phyloP scores from a whole-genome alignment of 1,140 invertebrate genomes.

The Mylabris phalerata region DNA sequence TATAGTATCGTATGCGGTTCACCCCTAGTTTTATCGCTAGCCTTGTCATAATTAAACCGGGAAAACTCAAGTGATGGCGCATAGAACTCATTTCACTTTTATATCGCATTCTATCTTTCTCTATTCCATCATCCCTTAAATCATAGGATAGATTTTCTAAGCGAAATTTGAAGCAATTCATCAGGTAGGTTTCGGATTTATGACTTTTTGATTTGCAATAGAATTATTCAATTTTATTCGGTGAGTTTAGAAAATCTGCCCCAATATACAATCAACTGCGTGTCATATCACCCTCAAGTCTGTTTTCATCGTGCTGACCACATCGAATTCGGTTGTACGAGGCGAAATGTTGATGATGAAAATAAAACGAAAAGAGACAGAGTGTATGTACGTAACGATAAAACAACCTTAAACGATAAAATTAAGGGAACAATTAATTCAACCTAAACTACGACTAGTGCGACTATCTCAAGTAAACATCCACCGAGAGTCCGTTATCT shows the following conservation, averaged over 20 bases:
- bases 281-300: conserved; percentile 7
- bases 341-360: no score
- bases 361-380: not conserved
- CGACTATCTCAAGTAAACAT: conserved; percentile 14
- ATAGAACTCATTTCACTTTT: not conserved
- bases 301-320: conserved; percentile 10
- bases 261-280: not conserved
- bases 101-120: not conserved
- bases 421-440: conserved; percentile 16
- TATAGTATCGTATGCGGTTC: no score
- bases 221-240: no score
- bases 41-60: not conserved
- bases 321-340: not conserved
- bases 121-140: no score
- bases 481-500: conserved; percentile 11
- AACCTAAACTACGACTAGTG: not conserved
- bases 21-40: no score
- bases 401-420: conserved; percentile 12
- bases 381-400: not conserved
- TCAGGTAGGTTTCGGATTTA: no score
- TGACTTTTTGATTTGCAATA: no score
- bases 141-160: no score
- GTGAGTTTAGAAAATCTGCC: no score
- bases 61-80: conserved; percentile 1
- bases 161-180: no score